Percentiles rank a stretch among this genome's conserved stretches.
phyloP scores from a whole-genome alignment of 2,888 invertebrate species.

The Oligia latruncula region DNA sequence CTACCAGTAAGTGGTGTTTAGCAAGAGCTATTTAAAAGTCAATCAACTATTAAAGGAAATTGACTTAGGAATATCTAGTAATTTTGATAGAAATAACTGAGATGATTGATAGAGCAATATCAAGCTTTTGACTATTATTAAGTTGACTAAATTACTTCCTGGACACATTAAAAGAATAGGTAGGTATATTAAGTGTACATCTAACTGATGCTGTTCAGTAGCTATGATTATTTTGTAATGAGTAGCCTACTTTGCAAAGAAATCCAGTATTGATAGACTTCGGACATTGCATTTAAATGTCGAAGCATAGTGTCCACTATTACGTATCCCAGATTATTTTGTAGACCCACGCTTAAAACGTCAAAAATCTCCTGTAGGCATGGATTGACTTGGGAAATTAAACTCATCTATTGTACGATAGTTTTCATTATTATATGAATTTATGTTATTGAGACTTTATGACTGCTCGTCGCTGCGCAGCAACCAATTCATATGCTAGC shows the following conservation, averaged over 20 bases:
- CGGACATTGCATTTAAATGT: not conserved
- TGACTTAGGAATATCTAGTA: constrained; percentile 37
- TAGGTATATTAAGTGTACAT: constrained; percentile 15
- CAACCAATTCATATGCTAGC: no score
- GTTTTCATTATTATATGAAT: not conserved
- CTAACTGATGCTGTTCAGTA: not conserved
- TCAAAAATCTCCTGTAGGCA: no score
- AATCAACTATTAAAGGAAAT: constrained; percentile 53
- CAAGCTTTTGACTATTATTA: constrained; percentile 42
- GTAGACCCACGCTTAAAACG: no score
- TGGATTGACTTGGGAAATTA: not conserved
- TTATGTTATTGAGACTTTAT: not conserved
- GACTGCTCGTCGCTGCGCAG: no score
- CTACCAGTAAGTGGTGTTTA: constrained; percentile 24
- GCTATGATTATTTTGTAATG: not conserved
- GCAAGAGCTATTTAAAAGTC: constrained; percentile 42
- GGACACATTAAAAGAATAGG: constrained; percentile 16
- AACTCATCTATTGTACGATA: not conserved
- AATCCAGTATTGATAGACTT: not conserved
- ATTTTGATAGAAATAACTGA: constrained; percentile 16
- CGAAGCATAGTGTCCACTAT: not conserved
- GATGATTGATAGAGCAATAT: constrained; percentile 37
- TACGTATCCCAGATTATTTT: not conserved
- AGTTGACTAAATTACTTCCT: constrained; percentile 51
- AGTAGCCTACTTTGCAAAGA: not conserved